phyloP scores from a whole-genome alignment of 2,797 vertebrate species.

The Xerus rutilus region DNA sequence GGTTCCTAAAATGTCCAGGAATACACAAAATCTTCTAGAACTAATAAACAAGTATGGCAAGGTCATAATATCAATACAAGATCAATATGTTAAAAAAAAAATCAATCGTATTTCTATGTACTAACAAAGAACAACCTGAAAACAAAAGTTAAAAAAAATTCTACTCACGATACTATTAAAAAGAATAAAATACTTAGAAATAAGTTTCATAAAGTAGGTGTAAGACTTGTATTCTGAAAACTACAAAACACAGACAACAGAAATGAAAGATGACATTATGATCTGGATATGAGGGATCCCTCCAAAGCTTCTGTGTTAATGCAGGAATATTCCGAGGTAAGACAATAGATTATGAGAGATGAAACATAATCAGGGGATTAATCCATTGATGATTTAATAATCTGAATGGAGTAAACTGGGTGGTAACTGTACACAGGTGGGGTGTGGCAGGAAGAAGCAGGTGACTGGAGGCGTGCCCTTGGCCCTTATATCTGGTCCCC shows the following conservation, averaged over 20 bases:
- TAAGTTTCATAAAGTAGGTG: constrained; percentile 2
- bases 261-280: background rate
- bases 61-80: background rate
- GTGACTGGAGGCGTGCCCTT: too few relatives aligned
- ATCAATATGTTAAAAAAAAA: background rate
- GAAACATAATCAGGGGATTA: too few relatives aligned
- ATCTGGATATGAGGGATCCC: too few relatives aligned
- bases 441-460: too few relatives aligned
- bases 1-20: background rate
- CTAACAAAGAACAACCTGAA: background rate
- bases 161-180: background rate
- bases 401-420: too few relatives aligned
- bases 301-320: too few relatives aligned
- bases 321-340: too few relatives aligned
- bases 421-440: too few relatives aligned
- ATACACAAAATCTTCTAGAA: background rate
- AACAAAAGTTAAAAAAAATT: background rate
- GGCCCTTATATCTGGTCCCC: too few relatives aligned
- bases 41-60: background rate
- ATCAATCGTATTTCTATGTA: background rate
- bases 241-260: background rate
- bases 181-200: background rate
- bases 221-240: background rate
- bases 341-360: too few relatives aligned
- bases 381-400: too few relatives aligned